Evolutionary conservation across 2,888 invertebrate genomes (phyloP).

Genomic region (Lithodes maja): DNA sequence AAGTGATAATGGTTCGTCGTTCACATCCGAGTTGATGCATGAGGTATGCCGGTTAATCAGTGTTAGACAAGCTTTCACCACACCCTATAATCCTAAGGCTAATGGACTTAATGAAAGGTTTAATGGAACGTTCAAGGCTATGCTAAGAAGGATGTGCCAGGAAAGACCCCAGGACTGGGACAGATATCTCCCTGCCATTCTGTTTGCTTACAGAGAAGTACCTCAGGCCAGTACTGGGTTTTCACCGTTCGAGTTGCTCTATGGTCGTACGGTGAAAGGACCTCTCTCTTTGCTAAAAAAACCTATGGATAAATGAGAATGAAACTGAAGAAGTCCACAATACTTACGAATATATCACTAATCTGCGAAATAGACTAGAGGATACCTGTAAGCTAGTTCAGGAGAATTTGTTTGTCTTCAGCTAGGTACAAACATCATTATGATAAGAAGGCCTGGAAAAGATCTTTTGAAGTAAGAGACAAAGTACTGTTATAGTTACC

Average conservation of each 20-base stretch:
- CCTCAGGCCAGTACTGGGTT: slow-evolving; percentile 33
- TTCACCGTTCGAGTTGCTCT: slow-evolving; percentile 37
- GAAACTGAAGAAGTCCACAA: slow-evolving; percentile 9
- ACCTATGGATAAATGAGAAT: not conserved
- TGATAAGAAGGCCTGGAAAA: not conserved
- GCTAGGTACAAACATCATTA: not conserved
- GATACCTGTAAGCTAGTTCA: slow-evolving; percentile 17
- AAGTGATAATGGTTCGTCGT: not conserved
- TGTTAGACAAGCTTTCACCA: not conserved
- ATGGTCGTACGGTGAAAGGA: slow-evolving; percentile 18
- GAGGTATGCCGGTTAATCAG: not conserved
- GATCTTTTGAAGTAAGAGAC: slow-evolving; percentile 22
- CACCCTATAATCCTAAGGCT: not conserved
- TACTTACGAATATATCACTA: slow-evolving; percentile 14
- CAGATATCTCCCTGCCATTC: slow-evolving; percentile 7
- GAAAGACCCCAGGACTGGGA: slow-evolving; percentile 14
- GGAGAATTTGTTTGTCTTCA: not conserved
- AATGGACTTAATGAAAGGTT: not conserved
- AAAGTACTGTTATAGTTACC: slow-evolving; percentile 32
- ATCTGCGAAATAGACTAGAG: slow-evolving; percentile 28
- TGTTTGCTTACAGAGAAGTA: slow-evolving; percentile 2
- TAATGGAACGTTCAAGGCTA: not conserved
- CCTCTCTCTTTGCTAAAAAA: not conserved
- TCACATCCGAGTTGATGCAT: not conserved
- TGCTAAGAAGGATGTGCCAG: slow-evolving; percentile 3